Conservation (phyloP, 2,888 invertebrate genomes). For the Pristionchus exspectatus region DNA sequence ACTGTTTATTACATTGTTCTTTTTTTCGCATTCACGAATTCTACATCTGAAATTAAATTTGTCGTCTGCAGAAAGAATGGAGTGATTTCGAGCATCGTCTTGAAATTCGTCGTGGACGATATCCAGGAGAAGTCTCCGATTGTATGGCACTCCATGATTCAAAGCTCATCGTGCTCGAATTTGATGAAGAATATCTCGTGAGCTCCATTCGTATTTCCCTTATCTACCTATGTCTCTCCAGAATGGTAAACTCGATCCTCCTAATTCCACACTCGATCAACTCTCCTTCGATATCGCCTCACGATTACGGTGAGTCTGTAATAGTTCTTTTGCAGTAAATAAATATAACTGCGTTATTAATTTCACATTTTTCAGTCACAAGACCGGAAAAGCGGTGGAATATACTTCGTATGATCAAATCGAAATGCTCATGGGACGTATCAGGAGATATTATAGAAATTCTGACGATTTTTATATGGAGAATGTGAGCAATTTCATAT, state of each 20-base stretch:
- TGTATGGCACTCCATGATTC: neutral
- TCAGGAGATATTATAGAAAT: neutral
- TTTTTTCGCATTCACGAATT: no score
- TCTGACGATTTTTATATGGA: neutral
- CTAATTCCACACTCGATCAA: neutral
- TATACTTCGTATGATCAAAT: conserved; percentile 1
- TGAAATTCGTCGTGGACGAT: neutral
- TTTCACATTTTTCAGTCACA: neutral
- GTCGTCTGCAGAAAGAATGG: neutral
- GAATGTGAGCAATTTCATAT: neutral
- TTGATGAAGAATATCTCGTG: neutral
- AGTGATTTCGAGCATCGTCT: conserved; percentile 3
- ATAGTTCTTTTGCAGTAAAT: no score
- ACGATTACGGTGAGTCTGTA: neutral
- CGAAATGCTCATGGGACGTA: neutral
- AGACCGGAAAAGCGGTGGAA: conserved; percentile 19
- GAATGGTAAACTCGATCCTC: neutral
- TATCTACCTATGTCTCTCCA: neutral
- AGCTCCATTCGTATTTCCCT: neutral
- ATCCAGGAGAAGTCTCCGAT: neutral
- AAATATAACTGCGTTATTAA: neutral
- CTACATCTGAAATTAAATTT: neutral
- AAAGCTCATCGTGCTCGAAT: neutral
- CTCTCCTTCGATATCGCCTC: conserved; percentile 1
- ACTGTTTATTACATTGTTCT: neutral